Evolutionary conservation across 2,797 vertebrate genomes (phyloP).

Genomic region (Notolabrus celidotus): DNA sequence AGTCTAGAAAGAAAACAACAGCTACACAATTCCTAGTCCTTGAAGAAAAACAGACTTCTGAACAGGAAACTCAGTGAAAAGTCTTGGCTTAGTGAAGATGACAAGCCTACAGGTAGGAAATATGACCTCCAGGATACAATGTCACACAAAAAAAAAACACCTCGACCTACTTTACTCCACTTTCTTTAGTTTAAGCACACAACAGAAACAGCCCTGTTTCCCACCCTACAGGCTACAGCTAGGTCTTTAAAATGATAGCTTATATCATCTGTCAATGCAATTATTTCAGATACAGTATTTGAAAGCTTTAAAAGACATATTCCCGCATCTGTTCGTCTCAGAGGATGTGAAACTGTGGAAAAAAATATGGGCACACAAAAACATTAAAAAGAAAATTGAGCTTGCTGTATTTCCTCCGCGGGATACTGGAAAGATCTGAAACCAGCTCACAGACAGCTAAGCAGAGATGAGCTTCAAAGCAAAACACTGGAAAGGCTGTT

Average conservation of each 20-base stretch:
- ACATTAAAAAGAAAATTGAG: not conserved
- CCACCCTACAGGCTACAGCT: not conserved
- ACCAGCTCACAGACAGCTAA: constrained; percentile 12
- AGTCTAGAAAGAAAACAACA: constrained; percentile 47
- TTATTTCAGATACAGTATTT: constrained; percentile 25
- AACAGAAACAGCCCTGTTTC: constrained; percentile 18
- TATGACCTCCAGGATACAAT: constrained; percentile 44
- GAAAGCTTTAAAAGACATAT: constrained; percentile 7
- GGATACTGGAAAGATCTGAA: constrained; percentile 29
- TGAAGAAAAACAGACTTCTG: constrained; percentile 19
- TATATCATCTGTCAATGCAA: constrained; percentile 27
- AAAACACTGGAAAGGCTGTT: not conserved
- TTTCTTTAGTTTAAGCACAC: constrained; percentile 41
- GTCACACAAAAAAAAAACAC: constrained; percentile 5
- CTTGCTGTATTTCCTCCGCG: constrained; percentile 2
- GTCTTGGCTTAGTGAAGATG: constrained; percentile 28
- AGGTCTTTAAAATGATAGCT: not conserved
- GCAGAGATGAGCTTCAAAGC: constrained; percentile 23
- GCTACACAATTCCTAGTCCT: constrained; percentile 48
- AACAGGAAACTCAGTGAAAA: constrained; percentile 38
- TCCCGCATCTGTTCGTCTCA: not conserved
- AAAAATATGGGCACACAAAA: not conserved
- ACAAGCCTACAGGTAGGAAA: constrained; percentile 47
- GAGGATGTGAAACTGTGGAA: not conserved
- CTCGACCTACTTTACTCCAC: constrained; percentile 23